Evolutionary conservation across 2,113 vertebrate genomes (phyloP).

Genomic region (Otolemur garnettii): DNA sequence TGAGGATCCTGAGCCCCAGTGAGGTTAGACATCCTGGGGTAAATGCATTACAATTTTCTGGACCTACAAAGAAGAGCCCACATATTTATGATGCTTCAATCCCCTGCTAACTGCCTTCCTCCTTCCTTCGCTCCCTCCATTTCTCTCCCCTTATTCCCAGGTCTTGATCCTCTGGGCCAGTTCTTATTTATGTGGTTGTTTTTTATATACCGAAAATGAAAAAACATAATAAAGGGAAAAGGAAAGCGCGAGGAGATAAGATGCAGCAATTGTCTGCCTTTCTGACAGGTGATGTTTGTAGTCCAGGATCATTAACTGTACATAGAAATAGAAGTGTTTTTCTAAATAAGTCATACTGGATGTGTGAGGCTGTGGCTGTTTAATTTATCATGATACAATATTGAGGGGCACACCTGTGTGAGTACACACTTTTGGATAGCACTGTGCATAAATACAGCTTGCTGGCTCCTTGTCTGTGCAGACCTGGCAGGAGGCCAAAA

Average conservation of each 20-base stretch:
- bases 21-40: neutral
- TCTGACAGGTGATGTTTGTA: constrained; percentile 57
- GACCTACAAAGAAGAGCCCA: neutral
- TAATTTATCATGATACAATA: constrained; percentile 15
- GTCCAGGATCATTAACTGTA: constrained; percentile 38
- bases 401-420: constrained; percentile 36
- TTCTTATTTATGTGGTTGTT: constrained; percentile 36
- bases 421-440: constrained; percentile 62
- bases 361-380: constrained; percentile 10
- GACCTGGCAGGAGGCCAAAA: constrained; percentile 75
- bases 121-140: neutral
- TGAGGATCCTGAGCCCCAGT: neutral
- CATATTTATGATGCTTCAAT: neutral
- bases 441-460: constrained; percentile 56
- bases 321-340: neutral
- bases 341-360: constrained; percentile 37
- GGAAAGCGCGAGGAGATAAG: constrained; percentile 24
- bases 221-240: constrained; percentile 62
- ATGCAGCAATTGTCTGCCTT: constrained; percentile 3
- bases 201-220: constrained; percentile 38
- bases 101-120: neutral
- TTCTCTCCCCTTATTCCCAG: neutral
- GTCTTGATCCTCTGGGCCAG: constrained; percentile 3
- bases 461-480: constrained; percentile 55
- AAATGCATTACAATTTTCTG: neutral